These are phyloP conservation scores for Zosterops japonicus DNA, from an alignment of 2,113 vertebrate genomes.

Conservation along the genomic window DNA sequence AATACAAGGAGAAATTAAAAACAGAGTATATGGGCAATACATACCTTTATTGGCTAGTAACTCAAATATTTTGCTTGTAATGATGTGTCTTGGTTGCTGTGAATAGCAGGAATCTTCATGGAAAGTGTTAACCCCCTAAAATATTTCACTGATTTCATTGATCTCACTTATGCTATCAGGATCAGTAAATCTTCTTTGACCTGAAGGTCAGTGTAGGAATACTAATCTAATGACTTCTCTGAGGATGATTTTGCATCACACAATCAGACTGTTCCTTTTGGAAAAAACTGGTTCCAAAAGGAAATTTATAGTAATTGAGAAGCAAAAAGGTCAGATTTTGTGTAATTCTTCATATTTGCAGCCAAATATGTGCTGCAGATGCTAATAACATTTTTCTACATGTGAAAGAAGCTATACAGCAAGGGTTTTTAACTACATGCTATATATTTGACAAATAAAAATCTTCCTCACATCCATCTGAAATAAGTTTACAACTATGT, in stretches of 20 bases:
- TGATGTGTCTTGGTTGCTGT: constrained; percentile 31
- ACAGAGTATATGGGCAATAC: neutral
- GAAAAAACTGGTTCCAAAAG: neutral
- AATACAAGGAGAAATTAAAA: neutral
- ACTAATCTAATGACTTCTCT: neutral
- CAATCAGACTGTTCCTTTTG: neutral
- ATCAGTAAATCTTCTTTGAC: constrained; percentile 36
- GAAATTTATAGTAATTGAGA: neutral
- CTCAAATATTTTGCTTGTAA: constrained; percentile 41
- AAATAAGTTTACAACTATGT: neutral
- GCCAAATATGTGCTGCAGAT: neutral
- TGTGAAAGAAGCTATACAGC: neutral
- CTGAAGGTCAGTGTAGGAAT: neutral
- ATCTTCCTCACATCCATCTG: neutral
- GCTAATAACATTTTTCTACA: neutral
- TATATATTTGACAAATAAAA: neutral
- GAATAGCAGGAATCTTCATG: constrained; percentile 52
- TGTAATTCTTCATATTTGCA: neutral
- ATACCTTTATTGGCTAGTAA: constrained; percentile 2
- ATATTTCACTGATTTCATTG: constrained; percentile 14
- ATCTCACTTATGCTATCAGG: neutral
- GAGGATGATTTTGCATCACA: neutral
- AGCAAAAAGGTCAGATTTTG: neutral
- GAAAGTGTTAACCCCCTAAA: neutral
- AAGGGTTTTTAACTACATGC: neutral